Evolutionary conservation across 2,888 invertebrate species (phyloP).

Genomic region (Drepanosiphum platanoidis): DNA sequence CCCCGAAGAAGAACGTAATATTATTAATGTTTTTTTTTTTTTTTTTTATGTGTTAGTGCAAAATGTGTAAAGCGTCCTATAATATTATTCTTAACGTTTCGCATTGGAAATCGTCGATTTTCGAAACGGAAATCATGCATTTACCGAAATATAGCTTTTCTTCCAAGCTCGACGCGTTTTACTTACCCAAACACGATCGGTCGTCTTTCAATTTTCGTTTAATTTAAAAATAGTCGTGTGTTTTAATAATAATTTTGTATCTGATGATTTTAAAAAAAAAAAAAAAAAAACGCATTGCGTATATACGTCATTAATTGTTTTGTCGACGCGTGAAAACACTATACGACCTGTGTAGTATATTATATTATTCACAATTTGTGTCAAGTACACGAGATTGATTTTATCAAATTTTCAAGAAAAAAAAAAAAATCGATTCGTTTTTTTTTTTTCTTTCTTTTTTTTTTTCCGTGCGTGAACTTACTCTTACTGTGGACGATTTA

Average conservation of each 20-base stretch:
- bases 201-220: slow-evolving; percentile 47
- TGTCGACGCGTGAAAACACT: slow-evolving; percentile 11
- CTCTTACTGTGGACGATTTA: slow-evolving; percentile 82
- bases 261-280: slow-evolving; percentile 37
- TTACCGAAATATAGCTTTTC: slow-evolving; percentile 38
- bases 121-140: slow-evolving; percentile 38
- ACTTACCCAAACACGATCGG: slow-evolving; percentile 46
- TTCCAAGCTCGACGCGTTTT: slow-evolving; percentile 23
- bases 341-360: neutral
- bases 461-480: too few relatives aligned
- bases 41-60: slow-evolving; percentile 6
- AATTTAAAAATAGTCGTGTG: slow-evolving; percentile 3
- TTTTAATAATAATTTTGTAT: slow-evolving; percentile 27
- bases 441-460: too few relatives aligned
- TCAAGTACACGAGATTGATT: slow-evolving; percentile 52
- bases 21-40: neutral
- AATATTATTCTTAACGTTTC: neutral
- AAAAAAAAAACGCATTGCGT: neutral
- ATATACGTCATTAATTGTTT: slow-evolving; percentile 6
- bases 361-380: too few relatives aligned
- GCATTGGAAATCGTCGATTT: neutral
- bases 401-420: slow-evolving; percentile 20
- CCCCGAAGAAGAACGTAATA: slow-evolving; percentile 8
- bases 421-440: slow-evolving; percentile 34
- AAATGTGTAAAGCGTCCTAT: slow-evolving; percentile 15